phyloP scores from a whole-genome alignment of 1,140 invertebrate species.

The Drosophila setifemur region DNA sequence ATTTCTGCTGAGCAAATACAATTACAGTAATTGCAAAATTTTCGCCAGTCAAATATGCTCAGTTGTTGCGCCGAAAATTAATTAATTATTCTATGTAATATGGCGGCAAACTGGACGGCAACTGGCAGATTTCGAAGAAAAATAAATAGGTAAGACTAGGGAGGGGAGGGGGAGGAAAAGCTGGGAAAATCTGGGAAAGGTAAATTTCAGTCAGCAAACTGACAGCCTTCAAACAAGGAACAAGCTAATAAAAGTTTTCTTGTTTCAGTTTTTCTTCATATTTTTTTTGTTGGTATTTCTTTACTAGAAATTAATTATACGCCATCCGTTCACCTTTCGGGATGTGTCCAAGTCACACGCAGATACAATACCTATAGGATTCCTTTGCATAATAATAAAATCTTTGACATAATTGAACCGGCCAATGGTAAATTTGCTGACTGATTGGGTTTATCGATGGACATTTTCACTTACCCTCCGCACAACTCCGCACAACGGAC shows the following conservation, averaged over 20 bases:
- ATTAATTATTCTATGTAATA: conserved; percentile 61
- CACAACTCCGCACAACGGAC: neutral
- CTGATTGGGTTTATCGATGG: conserved; percentile 64
- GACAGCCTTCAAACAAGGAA: conserved; percentile 57
- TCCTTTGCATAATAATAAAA: conserved; percentile 35
- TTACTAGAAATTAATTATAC: conserved; percentile 28
- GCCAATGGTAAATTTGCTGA: conserved; percentile 20
- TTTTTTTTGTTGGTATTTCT: too few relatives aligned
- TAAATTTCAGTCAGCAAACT: conserved; percentile 1
- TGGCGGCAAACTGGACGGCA: conserved; percentile 4
- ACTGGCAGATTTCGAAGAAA: neutral
- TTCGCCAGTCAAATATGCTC: conserved; percentile 25
- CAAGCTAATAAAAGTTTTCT: conserved; percentile 57
- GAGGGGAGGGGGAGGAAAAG: too few relatives aligned
- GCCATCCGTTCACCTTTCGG: neutral
- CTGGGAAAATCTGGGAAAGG: neutral
- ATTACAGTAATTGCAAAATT: conserved; percentile 60
- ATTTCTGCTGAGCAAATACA: conserved; percentile 34
- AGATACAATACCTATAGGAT: neutral
- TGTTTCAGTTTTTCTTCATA: neutral
- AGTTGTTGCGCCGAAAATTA: conserved; percentile 45
- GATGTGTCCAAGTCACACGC: too few relatives aligned
- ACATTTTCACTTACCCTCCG: conserved; percentile 19
- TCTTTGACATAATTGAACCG: conserved; percentile 45
- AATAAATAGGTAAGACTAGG: neutral